phyloP scores from a whole-genome alignment of 1,140 invertebrate genomes.

The Reticulitermes speratus region DNA sequence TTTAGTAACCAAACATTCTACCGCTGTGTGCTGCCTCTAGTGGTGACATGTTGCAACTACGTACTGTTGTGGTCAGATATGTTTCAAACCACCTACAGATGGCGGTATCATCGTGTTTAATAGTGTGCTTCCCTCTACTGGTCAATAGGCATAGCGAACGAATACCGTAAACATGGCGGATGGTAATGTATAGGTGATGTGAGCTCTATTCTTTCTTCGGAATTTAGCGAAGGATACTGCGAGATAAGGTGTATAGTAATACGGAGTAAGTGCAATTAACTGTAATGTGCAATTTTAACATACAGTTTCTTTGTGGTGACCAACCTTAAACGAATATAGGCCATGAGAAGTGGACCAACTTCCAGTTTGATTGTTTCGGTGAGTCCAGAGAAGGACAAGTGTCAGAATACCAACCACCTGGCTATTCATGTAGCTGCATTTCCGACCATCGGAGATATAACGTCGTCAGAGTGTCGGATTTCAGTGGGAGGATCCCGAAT shows the following conservation, averaged over 20 bases:
- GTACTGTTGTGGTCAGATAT: not conserved
- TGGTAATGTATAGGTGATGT: not conserved
- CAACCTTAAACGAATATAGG: slow-evolving; percentile 32
- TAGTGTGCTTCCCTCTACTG: not conserved
- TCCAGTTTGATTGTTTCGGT: slow-evolving; percentile 36
- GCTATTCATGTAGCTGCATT: slow-evolving; percentile 20
- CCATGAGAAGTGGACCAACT: slow-evolving; percentile 39
- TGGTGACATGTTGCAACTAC: not conserved
- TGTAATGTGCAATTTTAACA: slow-evolving; percentile 13
- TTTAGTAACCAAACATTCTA: no score
- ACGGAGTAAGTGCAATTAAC: slow-evolving; percentile 8
- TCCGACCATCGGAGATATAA: slow-evolving; percentile 18
- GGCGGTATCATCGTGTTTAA: not conserved
- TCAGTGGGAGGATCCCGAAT: slow-evolving; percentile 38
- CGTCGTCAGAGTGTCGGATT: slow-evolving; percentile 26
- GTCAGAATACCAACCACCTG: slow-evolving; percentile 37
- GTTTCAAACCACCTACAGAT: not conserved
- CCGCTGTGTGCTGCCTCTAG: not conserved
- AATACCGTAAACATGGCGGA: slow-evolving; percentile 26
- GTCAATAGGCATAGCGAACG: not conserved
- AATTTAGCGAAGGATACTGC: not conserved
- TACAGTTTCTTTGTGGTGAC: not conserved
- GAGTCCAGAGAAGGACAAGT: slow-evolving; percentile 36
- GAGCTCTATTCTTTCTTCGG: not conserved
- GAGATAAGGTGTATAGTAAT: not conserved